Conservation (phyloP, 2,888 invertebrate species). For the Orthosia gothica region DNA sequence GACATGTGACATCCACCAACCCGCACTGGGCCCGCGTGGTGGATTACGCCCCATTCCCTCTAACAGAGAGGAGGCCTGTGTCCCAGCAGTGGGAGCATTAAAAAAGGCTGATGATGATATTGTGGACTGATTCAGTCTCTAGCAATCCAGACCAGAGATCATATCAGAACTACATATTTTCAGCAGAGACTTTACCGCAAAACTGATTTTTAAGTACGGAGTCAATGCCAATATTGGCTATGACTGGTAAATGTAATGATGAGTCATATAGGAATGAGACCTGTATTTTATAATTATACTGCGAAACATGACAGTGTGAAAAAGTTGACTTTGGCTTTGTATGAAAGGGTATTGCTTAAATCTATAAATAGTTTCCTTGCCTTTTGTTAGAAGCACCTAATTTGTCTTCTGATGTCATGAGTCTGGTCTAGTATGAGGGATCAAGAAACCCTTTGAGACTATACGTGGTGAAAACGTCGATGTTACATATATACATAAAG, state of each 20-base stretch:
- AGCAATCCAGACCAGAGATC: too few relatives aligned
- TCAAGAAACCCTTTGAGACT: background rate
- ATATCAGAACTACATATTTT: too few relatives aligned
- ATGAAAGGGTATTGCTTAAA: background rate
- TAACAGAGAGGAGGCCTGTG: too few relatives aligned
- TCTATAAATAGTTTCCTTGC: conserved; percentile 34
- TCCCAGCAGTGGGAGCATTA: too few relatives aligned
- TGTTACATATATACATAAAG: too few relatives aligned
- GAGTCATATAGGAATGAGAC: conserved; percentile 23
- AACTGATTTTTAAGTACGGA: too few relatives aligned
- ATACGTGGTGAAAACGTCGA: background rate
- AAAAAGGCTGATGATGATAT: too few relatives aligned
- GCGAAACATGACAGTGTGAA: conserved; percentile 44
- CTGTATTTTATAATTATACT: conserved; percentile 15
- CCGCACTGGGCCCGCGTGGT: too few relatives aligned
- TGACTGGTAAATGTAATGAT: conserved; percentile 2
- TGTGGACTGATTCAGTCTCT: too few relatives aligned
- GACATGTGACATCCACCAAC: too few relatives aligned
- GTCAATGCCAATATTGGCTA: background rate
- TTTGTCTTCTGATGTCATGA: conserved; percentile 28
- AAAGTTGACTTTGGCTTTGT: background rate
- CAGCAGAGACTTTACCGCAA: too few relatives aligned
- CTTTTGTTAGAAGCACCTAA: conserved; percentile 18
- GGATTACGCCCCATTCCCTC: too few relatives aligned
- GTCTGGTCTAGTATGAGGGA: conserved; percentile 1